These are phyloP conservation scores for Ceriagrion tenellum DNA, from an alignment of 2,888 invertebrate species.

Conservation along the genomic window DNA sequence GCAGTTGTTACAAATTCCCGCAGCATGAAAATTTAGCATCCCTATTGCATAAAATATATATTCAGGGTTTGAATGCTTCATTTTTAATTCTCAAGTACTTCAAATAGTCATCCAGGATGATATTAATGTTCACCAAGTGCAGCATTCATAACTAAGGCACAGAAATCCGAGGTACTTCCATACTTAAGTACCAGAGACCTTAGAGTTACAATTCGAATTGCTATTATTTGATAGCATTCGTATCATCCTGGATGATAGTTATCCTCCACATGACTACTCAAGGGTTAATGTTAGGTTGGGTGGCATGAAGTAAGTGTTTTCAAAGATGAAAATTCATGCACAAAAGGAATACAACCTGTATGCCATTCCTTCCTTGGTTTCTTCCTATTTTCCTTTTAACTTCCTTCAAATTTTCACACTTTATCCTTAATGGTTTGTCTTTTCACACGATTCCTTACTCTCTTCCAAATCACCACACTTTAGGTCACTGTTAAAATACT, in stretches of 20 bases:
- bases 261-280: too few species aligned
- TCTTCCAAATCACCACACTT: background rate
- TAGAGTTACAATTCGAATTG: too few species aligned
- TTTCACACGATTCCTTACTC: background rate
- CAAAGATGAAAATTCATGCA: background rate
- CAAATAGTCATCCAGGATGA: too few species aligned
- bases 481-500: background rate
- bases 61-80: background rate
- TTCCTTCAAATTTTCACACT: background rate
- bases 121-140: too few species aligned
- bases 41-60: background rate
- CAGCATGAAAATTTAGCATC: background rate
- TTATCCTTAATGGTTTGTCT: background rate
- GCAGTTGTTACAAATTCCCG: background rate
- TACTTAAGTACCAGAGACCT: too few species aligned
- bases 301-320: background rate
- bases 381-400: background rate
- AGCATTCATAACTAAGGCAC: too few species aligned
- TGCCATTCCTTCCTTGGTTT: background rate
- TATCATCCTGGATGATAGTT: too few species aligned
- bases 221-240: too few species aligned
- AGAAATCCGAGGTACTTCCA: too few species aligned
- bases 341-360: background rate
- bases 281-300: background rate
- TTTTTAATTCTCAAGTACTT: background rate